A percentile compares a stretch with the other conserved stretches of the same genome.
Conservation (phyloP, 2,888 invertebrate genomes). For the Drosophila yooni region DNA sequence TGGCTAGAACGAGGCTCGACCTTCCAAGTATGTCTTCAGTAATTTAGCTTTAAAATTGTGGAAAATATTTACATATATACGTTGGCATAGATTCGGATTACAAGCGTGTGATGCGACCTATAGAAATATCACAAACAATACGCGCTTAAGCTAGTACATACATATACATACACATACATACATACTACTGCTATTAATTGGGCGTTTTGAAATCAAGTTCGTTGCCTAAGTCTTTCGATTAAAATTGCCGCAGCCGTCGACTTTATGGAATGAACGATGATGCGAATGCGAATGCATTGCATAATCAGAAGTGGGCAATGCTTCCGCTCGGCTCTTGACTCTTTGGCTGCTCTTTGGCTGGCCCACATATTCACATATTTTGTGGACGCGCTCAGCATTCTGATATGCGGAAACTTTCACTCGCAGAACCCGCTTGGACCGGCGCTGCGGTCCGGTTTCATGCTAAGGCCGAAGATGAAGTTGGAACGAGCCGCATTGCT, state of each 20-base stretch:
- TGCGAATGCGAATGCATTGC: slow-evolving; percentile 41
- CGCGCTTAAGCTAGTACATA: neutral
- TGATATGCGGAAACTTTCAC: slow-evolving; percentile 57
- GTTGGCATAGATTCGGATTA: neutral
- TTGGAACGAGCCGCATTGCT: slow-evolving; percentile 19
- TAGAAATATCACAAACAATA: neutral
- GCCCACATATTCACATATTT: slow-evolving; percentile 48
- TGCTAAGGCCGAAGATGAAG: slow-evolving; percentile 8
- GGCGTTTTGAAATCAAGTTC: slow-evolving; percentile 27
- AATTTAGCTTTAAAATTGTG: neutral
- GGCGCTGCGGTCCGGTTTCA: slow-evolving; percentile 23
- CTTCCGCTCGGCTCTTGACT: slow-evolving; percentile 39
- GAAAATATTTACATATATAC: neutral
- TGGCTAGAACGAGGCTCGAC: neutral
- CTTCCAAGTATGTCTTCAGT: neutral
- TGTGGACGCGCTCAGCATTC: slow-evolving; percentile 35
- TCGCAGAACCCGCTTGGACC: slow-evolving; percentile 30
- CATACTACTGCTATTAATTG: neutral
- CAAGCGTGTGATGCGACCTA: neutral
- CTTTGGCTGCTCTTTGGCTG: slow-evolving; percentile 24
- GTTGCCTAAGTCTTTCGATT: slow-evolving; percentile 57
- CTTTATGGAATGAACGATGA: slow-evolving; percentile 43
- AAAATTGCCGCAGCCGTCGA: neutral
- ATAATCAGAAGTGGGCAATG: slow-evolving; percentile 52
- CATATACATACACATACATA: neutral